These are phyloP conservation scores for Psettodes erumei DNA, from an alignment of 2,113 vertebrate genomes.

Conservation along the genomic window DNA sequence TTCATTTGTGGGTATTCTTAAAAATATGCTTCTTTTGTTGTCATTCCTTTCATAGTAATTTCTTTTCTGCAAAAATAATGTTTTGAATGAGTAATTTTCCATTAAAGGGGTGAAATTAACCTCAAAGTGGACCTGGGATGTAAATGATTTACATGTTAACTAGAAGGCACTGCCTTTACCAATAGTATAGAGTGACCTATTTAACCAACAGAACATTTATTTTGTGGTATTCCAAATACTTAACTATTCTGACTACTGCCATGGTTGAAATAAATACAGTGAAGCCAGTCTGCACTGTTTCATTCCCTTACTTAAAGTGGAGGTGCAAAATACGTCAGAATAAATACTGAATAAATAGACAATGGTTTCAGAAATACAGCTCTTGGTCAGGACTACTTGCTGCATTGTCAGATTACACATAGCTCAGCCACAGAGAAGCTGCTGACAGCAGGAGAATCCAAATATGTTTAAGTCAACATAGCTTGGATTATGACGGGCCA, in stretches of 20 bases:
- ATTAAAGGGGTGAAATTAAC: background rate
- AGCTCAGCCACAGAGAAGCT: background rate
- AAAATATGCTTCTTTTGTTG: background rate
- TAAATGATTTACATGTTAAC: background rate
- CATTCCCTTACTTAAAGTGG: conserved; percentile 43
- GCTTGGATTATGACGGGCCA: background rate
- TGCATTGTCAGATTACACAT: background rate
- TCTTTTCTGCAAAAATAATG: background rate
- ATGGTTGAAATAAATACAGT: background rate
- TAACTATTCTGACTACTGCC: background rate
- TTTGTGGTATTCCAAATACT: background rate
- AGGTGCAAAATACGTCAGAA: conserved; percentile 51
- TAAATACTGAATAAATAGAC: conserved; percentile 61
- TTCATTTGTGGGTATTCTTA: background rate
- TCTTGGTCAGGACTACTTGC: conserved; percentile 4
- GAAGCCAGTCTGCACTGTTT: background rate
- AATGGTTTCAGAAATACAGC: conserved; percentile 19
- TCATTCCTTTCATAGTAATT: background rate
- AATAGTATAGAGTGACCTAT: background rate
- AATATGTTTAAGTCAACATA: conserved; percentile 17
- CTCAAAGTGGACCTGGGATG: background rate
- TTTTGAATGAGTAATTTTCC: background rate
- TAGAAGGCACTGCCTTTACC: conserved; percentile 61
- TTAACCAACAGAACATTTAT: background rate
- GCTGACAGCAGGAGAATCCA: background rate